A percentile compares a stretch with the other conserved stretches of the same genome.
These are phyloP conservation scores for Piscicola geometra DNA, from an alignment of 2,888 invertebrate species.

Conservation along the genomic window DNA sequence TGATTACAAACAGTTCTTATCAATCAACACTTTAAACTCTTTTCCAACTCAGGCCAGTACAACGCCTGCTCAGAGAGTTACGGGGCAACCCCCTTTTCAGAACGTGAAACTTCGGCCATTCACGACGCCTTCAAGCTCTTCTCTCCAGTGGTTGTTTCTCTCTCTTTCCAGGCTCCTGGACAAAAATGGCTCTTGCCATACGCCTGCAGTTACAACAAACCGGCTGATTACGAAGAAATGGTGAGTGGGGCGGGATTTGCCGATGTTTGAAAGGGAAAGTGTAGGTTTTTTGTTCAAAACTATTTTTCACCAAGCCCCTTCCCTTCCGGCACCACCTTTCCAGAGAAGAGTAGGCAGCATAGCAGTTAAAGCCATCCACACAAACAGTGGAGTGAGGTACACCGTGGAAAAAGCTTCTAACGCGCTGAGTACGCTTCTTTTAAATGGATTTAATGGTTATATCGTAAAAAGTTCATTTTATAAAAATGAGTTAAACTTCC, in stretches of 20 bases:
- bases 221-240: constrained; percentile 9
- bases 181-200: constrained; percentile 20
- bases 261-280: too few relatives aligned
- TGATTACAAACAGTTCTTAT: too few relatives aligned
- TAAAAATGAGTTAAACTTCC: too few relatives aligned
- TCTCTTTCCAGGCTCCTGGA: constrained; percentile 11
- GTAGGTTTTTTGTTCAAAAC: too few relatives aligned
- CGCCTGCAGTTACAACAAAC: constrained; percentile 12
- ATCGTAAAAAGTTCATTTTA: too few relatives aligned
- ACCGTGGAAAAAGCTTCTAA: background rate
- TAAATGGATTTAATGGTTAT: too few relatives aligned
- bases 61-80: background rate
- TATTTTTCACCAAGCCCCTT: too few relatives aligned
- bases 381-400: background rate
- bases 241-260: too few relatives aligned
- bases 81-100: constrained; percentile 3
- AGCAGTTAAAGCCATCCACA: background rate
- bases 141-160: background rate
- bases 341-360: background rate
- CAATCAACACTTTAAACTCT: too few relatives aligned
- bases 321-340: background rate
- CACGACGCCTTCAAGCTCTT: background rate
- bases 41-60: too few relatives aligned
- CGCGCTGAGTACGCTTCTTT: background rate
- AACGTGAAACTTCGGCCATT: constrained; percentile 10